Percentiles rank a stretch among this genome's conserved stretches.
These are phyloP conservation scores for Eurosta solidaginis DNA, from an alignment of 1,140 invertebrate species.

Conservation along the genomic window DNA sequence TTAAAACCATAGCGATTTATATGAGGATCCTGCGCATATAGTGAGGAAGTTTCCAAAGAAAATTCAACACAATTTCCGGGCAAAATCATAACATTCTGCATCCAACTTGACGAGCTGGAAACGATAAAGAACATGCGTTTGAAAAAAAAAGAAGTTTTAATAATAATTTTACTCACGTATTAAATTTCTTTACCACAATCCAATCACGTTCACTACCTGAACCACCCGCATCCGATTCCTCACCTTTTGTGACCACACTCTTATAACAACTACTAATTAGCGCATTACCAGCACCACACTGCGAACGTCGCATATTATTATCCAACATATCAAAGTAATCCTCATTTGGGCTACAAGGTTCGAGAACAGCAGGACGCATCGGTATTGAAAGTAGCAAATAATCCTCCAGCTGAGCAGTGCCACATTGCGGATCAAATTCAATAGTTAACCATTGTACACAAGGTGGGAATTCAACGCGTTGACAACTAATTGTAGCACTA, in stretches of 20 bases:
- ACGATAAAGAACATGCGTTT: too few relatives aligned
- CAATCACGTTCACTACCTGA: slow-evolving; percentile 44
- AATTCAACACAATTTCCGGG: slow-evolving; percentile 95
- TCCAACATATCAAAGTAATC: slow-evolving; percentile 53
- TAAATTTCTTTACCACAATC: slow-evolving; percentile 59
- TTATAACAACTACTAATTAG: slow-evolving; percentile 49
- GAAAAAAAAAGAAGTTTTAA: slow-evolving; percentile 9
- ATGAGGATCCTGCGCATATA: slow-evolving; percentile 92
- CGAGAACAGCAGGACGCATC: slow-evolving; percentile 43
- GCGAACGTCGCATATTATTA: slow-evolving; percentile 40
- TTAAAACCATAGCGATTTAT: slow-evolving; percentile 85
- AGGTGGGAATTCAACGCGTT: slow-evolving; percentile 87
- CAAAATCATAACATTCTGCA: slow-evolving; percentile 81
- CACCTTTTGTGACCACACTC: not conserved
- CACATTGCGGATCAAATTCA: slow-evolving; percentile 91
- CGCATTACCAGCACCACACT: slow-evolving; percentile 41
- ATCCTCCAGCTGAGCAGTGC: slow-evolving; percentile 93
- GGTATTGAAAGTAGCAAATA: slow-evolving; percentile 86
- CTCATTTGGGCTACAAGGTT: slow-evolving; percentile 36
- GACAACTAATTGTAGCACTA: slow-evolving; percentile 83
- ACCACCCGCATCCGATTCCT: slow-evolving; percentile 25
- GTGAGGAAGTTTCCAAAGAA: slow-evolving; percentile 91
- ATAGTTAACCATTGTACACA: slow-evolving; percentile 89
- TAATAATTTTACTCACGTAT: slow-evolving; percentile 45
- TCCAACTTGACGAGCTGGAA: slow-evolving; percentile 78